Base-by-base conservation (phyloP, 2,888 invertebrate species). In the Choreutis nemorana region DNA sequence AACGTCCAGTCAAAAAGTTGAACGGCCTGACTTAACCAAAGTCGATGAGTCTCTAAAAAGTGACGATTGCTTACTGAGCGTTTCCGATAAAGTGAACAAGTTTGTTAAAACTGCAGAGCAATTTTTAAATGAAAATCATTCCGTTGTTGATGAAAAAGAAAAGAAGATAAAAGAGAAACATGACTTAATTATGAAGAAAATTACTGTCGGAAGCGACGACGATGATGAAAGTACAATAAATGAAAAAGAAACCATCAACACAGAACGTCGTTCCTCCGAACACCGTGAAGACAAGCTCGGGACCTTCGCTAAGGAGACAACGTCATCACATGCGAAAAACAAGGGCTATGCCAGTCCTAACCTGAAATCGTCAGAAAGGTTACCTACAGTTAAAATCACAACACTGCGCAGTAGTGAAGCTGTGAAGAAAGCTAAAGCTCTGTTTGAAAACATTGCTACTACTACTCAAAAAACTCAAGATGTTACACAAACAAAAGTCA, bases 341-440 rank as follows among this genome's bases (percentile, higher is more conserved):
- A 64, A 52, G 31, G 59, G 65, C 13, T 37, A 46, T 28, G 30
- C 39, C 3, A 63, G 44, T 16, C 44, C 57, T 1, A 57, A 49
- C 16, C 13, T 40, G 1, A 67, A 65, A 36, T 40, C 47, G 8
- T 33, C 42, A 2, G 66, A 68, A 22, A 61, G 50, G 40, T 37
- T 45, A 1, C 48, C 63, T n/a, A 37, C 52, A 11, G 50, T 60
- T 5, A 78, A 75, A 48, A 61, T 71, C 35, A 73, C 77, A 5
- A 61, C 68, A 11, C 45, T 83, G 14, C 75, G 82, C 26, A 83
- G 82, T 41, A 83, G 82, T 25, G 86, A 86, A 41, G 84, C 84
- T n/a, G 85, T 88, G 1, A 82, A 84, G 28, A 84, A 85, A 58
- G 88, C 89, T 1, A 88, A 87, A 57, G 85, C 83, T 22, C 54